phyloP scores from a whole-genome alignment of 2,888 invertebrate species.

The Spialia ferax region DNA sequence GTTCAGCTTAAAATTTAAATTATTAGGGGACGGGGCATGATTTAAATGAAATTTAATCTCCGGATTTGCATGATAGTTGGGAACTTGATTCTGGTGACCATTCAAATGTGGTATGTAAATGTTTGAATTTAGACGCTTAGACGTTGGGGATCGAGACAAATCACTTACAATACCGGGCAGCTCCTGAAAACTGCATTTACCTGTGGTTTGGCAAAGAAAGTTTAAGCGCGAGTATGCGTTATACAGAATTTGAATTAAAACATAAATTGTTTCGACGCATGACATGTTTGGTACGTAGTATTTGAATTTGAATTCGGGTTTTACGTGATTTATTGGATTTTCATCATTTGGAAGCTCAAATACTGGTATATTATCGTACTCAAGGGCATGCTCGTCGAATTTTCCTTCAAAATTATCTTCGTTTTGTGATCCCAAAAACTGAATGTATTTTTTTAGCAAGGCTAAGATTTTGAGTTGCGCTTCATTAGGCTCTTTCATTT shows the following conservation, averaged over 20 bases:
- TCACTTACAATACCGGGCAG: background rate
- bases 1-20: background rate
- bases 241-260: slow-evolving; percentile 52
- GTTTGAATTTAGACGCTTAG: background rate
- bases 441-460: slow-evolving; percentile 28
- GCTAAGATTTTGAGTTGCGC: slow-evolving; percentile 37
- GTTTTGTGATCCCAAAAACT: background rate
- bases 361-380: background rate
- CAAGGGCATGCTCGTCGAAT: background rate
- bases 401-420: background rate
- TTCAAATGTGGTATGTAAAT: background rate
- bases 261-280: slow-evolving; percentile 53
- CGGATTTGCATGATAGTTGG: background rate
- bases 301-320: slow-evolving; percentile 50
- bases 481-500: slow-evolving; percentile 30
- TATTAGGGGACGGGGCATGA: background rate
- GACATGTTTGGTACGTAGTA: slow-evolving; percentile 51
- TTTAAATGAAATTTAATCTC: background rate
- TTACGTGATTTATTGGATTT: background rate
- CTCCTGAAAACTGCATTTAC: slow-evolving; percentile 10
- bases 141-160: too few relatives aligned
- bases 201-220: slow-evolving; percentile 39
- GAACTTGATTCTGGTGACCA: background rate
- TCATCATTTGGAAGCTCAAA: background rate
- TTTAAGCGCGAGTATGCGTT: slow-evolving; percentile 45